Base-by-base conservation (phyloP, 1,140 invertebrate species). In the Asobara japonica region DNA sequence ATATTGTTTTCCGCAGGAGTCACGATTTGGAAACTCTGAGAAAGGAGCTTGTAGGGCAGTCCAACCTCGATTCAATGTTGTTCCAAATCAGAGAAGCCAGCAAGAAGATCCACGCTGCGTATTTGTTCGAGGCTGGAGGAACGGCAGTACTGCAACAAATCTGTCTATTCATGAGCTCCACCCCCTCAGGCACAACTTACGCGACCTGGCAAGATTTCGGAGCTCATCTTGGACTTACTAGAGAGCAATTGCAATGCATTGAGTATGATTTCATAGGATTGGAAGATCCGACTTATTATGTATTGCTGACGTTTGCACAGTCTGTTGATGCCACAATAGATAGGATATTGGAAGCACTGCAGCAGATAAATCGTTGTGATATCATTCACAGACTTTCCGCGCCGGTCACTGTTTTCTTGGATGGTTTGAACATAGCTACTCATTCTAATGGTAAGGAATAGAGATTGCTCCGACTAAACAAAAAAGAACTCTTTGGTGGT, bases 161-260 rank as follows among this genome's bases (percentile, higher is more conserved):
- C 62, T 84, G 83, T 25, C 74, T 83, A 22, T 18, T 79, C 2
- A n/a, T 84, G 31, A 83, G 83, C 56, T 75, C 80, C 10, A 83
- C 80, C 20, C 76, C 79, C 2, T 76, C 78, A 60, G 80, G 80
- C 5, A 84, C 82, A 73, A 65, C 69, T 11, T 83, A 82, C 11
- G 71, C 71, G 13, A 80, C 79, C 13, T 83, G 82, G 83, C 76
- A 83, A 71, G 80, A 80, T 48, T 83, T 84, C 70, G 83, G 76
- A 64, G 66, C 73, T 6, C 56, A 76, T n/a, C 70, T 83, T 45
- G 79, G 79, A 13, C 60, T 83, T 8, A 73, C 77, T 16, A 74
- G 72, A 61, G 82, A 84, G 61, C 82, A 83, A 76, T 80, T 83
- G 74, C 76, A 83, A 78, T 83, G 78, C 22, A 84, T 84, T 76